Percentiles rank a stretch among this genome's conserved stretches.
Evolutionary conservation across 2,113 vertebrate species (phyloP).

Genomic region (Rhabdornis inornatus): DNA sequence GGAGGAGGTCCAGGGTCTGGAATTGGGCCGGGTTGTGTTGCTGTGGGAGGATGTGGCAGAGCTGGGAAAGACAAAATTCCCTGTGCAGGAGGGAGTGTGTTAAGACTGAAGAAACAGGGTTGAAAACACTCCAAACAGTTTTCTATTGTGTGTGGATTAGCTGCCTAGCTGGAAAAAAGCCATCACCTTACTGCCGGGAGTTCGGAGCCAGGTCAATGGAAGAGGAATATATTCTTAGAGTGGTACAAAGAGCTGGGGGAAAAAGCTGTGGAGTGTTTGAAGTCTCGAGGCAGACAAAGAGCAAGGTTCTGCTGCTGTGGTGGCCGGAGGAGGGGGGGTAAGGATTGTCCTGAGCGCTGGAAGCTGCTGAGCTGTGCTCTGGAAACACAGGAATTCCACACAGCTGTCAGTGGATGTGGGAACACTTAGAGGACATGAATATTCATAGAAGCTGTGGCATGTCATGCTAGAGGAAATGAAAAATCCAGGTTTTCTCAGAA

Average conservation of each 20-base stretch:
- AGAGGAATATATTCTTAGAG: not conserved
- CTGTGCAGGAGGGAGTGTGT: not conserved
- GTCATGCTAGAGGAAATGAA: not conserved
- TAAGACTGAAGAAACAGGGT: not conserved
- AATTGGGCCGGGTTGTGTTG: rapidly evolving
- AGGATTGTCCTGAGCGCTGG: rapidly evolving
- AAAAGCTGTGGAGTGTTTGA: not conserved
- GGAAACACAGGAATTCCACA: not conserved
- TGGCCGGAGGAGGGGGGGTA: not conserved
- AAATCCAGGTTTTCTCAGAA: not conserved
- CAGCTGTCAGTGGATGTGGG: not conserved
- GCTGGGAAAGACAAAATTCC: not conserved
- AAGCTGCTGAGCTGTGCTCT: not conserved
- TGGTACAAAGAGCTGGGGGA: not conserved
- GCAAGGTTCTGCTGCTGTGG: rapidly evolving
- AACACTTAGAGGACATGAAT: not conserved
- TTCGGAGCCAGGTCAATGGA: not conserved
- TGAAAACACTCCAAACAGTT: not conserved
- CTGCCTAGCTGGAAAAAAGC: constrained; percentile 26
- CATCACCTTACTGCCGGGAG: not conserved
- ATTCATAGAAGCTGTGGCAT: not conserved
- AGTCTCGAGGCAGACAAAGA: not conserved
- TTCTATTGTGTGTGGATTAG: constrained; percentile 3
- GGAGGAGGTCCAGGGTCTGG: not conserved
- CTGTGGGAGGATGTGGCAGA: not conserved